Percentiles rank a stretch among this genome's conserved stretches.
These are phyloP conservation scores for Cydia strobilella DNA, from an alignment of 1,140 invertebrate species.

Conservation along the genomic window DNA sequence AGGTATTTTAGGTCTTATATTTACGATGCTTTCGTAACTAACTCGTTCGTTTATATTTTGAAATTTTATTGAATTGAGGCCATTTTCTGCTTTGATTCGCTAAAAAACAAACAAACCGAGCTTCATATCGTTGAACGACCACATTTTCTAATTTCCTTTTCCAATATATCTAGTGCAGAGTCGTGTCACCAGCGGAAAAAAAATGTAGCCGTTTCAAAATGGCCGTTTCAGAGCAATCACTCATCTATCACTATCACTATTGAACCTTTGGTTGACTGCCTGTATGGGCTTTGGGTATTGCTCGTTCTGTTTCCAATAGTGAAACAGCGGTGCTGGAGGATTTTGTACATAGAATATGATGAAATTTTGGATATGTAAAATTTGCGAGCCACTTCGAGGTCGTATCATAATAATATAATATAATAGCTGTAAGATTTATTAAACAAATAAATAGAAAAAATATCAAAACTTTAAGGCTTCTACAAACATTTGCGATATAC, in stretches of 20 bases:
- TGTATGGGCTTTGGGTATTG: background rate
- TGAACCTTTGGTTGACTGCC: background rate
- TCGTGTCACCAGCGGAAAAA: background rate
- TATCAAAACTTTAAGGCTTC: no score
- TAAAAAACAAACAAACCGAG: background rate
- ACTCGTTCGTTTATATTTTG: background rate
- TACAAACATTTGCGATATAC: no score
- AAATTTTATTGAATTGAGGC: background rate
- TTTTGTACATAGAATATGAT: no score
- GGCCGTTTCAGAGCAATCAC: constrained; percentile 3
- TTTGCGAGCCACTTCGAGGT: no score
- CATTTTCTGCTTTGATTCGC: background rate
- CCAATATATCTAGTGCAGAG: constrained; percentile 7
- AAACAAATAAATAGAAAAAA: no score
- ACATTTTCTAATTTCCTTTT: constrained; percentile 14
- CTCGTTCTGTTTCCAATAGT: background rate
- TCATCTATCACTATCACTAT: constrained; percentile 5
- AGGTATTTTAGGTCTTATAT: no score
- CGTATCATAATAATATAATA: no score
- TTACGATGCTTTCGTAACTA: background rate
- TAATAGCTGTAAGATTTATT: no score
- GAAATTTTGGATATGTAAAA: no score
- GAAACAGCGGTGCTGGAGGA: background rate
- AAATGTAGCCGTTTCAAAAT: background rate
- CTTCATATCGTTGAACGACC: background rate